Evolutionary conservation across 2,888 invertebrate species (phyloP), one percentile per base, ranked within the genome.

Genomic region (Ypsolopha sequella): DNA sequence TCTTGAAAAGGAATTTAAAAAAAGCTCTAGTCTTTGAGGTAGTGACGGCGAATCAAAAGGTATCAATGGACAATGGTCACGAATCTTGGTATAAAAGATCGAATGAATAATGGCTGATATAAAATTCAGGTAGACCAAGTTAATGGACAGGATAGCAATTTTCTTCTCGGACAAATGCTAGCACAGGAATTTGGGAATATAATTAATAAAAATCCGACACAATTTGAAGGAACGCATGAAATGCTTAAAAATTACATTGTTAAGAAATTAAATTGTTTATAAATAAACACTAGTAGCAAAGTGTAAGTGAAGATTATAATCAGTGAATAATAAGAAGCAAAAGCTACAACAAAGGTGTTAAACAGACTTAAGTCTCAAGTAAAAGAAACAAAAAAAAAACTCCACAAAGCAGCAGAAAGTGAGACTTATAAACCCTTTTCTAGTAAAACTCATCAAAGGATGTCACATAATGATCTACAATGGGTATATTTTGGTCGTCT

Each of bases 341-440:
- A 43, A 43, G 13, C 43, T 24, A 35, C 34, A 46, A 46, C 46
- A 35, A 46, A 39, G 39, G 10, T 39, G 39, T 39, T 39, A 9
- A 39, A 11, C 11, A 39, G 11, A 46, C n/a, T n/a, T 34, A 48
- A 48, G 36, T 7, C 8, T 7, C 1, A 48, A 34, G 39, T 0
- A 11, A 41, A 34, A 10, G 10, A 39, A 49, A n/a, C 24, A 49
- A 50, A 41, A 50, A 7, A 9, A 8, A 13, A n/a, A 34, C 11
- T 9, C 9, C 10, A 48, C 10, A 41, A 44, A 44, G 36, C 36
- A 51, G 33, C n/a, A 65, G 80, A 80, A 80, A 82, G 73, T 78
- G 82, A 84, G 81, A 82, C 84, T 78, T 65, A 66, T 78, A 78
- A 82, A 80, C 79, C 79, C 80, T 75, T 84, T 85, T 81, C 79